These are phyloP conservation scores for Nycteola revayana DNA, from an alignment of 2,888 invertebrate species.

Conservation along the genomic window DNA sequence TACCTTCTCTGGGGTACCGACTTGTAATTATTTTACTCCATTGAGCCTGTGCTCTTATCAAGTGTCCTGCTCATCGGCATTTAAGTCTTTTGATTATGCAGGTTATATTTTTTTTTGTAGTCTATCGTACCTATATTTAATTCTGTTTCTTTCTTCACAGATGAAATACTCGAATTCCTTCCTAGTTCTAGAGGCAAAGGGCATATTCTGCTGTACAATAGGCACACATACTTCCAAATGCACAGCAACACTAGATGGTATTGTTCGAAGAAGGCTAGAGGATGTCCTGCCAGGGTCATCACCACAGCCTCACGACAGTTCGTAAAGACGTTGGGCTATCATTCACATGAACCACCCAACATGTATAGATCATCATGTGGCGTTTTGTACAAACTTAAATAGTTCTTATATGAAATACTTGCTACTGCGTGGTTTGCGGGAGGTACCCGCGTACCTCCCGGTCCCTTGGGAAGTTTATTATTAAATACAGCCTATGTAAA, in stretches of 20 bases:
- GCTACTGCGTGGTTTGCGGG: no score
- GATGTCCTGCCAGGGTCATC: conserved; percentile 41
- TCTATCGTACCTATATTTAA: no score
- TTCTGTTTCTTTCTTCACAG: background rate
- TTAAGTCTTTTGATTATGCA: no score
- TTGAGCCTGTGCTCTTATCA: no score
- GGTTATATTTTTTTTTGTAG: no score
- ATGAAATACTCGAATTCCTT: conserved; percentile 11
- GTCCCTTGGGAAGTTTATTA: no score
- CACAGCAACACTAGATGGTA: conserved; percentile 46
- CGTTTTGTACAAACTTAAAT: background rate
- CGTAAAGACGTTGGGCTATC: conserved; percentile 8
- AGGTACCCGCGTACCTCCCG: no score
- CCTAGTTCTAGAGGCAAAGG: conserved; percentile 22
- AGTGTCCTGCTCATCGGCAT: no score
- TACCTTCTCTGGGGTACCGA: no score
- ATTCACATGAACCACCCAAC: conserved; percentile 16
- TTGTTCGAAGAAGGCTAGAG: conserved; percentile 42
- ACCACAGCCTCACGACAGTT: conserved; percentile 15
- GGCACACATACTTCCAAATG: conserved; percentile 35
- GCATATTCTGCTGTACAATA: conserved; percentile 19
- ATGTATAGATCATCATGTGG: conserved; percentile 6
- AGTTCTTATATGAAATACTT: no score
- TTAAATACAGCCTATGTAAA: no score
- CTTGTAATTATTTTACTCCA: no score